Base-by-base conservation (phyloP, 1,140 invertebrate species). In the Coptotermes formosanus region DNA sequence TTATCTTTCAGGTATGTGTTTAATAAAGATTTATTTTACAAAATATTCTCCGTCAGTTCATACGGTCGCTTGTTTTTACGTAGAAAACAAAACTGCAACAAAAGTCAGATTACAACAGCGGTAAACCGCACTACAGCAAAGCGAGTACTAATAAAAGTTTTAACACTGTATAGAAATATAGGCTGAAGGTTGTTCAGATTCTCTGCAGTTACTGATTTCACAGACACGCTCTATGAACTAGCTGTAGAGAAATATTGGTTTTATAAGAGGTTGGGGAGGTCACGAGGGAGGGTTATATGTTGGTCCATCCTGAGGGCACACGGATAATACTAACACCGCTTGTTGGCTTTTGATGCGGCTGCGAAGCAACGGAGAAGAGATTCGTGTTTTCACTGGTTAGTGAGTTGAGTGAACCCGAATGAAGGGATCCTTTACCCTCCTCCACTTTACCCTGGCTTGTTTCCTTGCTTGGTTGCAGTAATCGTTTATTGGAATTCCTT, bases 401-500 rank as follows among this genome's bases (percentile, higher is more conserved):
- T 30, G 64, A 75, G 25, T 30, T 75, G 64, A 75, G 64, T 9
- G 64, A 55, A 21, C 14, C 19, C 52, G 14, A 21, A 21, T 21
- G 52, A 55, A 21, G 3, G 52, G 52, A 1, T 21, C 52, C 19
- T 55, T 75, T 30, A n/a, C 25, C n/a, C n/a, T 30, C 64, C 21
- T 59, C n/a, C 64, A n/a, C 25, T 75, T 75, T 30, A 30, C 25
- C 64, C 64, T 6, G 25, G 64, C 64, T 75, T 75, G 52, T 55
- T 55, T 55, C 52, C 52, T 55, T 55, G 52, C 52, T 55, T 55
- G 52, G 16, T 16, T 44, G 21, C 82, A 82, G 82, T 44, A 82
- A 83, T 83, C 32, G 82, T 32, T 83, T 83, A 83, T 83, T 83
- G 82, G 82, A 83, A 83, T 83, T 83, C 82, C 82, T 83, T 83